phyloP scores from a whole-genome alignment of 1,140 invertebrate species.

The Whitmania pigra region DNA sequence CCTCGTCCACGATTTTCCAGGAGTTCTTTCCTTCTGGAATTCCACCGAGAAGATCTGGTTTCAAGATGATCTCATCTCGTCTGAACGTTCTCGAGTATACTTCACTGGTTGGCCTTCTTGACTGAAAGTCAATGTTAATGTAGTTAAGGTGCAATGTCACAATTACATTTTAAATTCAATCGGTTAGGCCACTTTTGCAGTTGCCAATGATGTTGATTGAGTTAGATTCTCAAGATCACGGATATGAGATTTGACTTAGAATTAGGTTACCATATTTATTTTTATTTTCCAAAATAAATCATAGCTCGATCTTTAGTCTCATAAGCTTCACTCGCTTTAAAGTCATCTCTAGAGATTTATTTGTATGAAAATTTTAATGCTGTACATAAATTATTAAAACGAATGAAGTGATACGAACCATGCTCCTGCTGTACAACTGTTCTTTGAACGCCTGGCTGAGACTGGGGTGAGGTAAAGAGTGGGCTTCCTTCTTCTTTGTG shows the following conservation, averaged over 20 bases:
- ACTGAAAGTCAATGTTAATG: too few relatives aligned
- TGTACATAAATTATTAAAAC: background rate
- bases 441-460: background rate
- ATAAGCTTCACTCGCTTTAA: too few relatives aligned
- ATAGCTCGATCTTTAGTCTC: too few relatives aligned
- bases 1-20: background rate
- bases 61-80: background rate
- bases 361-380: too few relatives aligned
- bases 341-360: too few relatives aligned
- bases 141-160: too few relatives aligned
- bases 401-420: slow-evolving; percentile 2
- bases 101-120: too few relatives aligned
- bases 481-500: background rate
- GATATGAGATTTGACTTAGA: too few relatives aligned
- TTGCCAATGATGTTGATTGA: background rate
- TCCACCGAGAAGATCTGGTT: slow-evolving; percentile 5
- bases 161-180: background rate
- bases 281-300: too few relatives aligned
- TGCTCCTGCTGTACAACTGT: background rate
- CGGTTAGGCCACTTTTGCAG: background rate
- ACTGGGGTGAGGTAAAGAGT: background rate
- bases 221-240: background rate
- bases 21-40: background rate
- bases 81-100: background rate
- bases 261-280: too few relatives aligned